A percentile compares a stretch with the other conserved stretches of the same genome.
phyloP scores from a whole-genome alignment of 1,140 invertebrate species.

The Eurosta solidaginis region DNA sequence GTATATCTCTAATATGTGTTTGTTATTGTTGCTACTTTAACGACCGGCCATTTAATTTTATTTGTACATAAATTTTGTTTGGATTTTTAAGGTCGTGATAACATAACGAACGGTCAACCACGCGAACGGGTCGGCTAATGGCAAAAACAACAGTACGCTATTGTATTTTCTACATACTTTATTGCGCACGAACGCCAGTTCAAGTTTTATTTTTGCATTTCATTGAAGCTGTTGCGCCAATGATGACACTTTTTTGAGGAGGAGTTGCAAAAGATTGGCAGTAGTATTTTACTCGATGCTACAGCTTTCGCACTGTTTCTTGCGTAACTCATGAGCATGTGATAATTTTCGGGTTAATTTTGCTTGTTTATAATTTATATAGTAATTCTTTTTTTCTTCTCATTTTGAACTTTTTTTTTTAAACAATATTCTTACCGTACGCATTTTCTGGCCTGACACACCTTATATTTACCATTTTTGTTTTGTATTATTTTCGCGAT shows the following conservation, averaged over 20 bases:
- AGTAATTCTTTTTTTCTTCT: not conserved
- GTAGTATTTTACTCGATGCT: not conserved
- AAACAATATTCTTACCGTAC: too few species aligned
- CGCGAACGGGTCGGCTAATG: not conserved
- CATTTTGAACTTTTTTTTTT: too few species aligned
- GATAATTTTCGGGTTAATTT: not conserved
- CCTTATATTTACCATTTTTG: too few species aligned
- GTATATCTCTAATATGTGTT: too few species aligned
- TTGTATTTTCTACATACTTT: not conserved
- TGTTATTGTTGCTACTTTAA: not conserved
- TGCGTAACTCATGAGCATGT: not conserved
- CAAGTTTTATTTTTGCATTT: slow-evolving; percentile 15
- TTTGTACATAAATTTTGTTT: slow-evolving; percentile 27
- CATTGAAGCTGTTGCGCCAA: not conserved
- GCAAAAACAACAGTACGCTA: not conserved
- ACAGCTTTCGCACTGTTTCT: slow-evolving; percentile 18
- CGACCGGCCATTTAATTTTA: slow-evolving; percentile 21
- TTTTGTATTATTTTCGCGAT: too few species aligned
- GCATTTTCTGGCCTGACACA: too few species aligned
- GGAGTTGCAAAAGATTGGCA: not conserved
- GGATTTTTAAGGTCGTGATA: slow-evolving; percentile 25
- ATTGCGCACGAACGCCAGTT: not conserved
- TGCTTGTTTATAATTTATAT: not conserved
- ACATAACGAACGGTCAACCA: not conserved
- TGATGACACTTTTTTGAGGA: slow-evolving; percentile 2